Evolutionary conservation across 2,888 invertebrate genomes (phyloP), one percentile per base, ranked within the genome.

Genomic region (Biston stratarius): DNA sequence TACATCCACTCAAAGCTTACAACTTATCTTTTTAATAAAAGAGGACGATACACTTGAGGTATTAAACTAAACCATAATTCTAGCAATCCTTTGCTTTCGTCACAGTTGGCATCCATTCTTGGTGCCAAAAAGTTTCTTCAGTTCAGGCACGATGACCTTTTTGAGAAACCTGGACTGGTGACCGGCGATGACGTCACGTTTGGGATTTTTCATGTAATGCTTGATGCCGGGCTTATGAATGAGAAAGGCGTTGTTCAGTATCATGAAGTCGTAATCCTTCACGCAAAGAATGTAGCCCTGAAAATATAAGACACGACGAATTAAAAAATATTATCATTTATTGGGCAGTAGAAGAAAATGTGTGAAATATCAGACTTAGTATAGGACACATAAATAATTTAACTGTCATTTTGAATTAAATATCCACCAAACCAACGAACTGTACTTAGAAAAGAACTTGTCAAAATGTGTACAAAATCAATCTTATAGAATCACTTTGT

Each of bases 171-270:
- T 94, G 81, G 97, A 96, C 76, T 98, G 98, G 83, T 97, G 96
- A 48, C 95, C 95, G 7, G 97, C 96, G 61, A 97, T 92, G 81
- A 96, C 94, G 58, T 97, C 97, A 61, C 98, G 94, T 74, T 96
- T 96, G 33, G 96, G 93, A 84, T 98, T 97, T 84, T 96, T 97
- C 82, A 96, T 96, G 88, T 96, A 96, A 60, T 96, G 94, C 86
- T 98, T 98, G 77, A 98, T 98, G 58, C 98, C 98, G 0, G 98
- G 98, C 78, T 97, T 97, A 91, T 98, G 98, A 59, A 97, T 97
- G 67, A 98, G 94, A 89, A 98, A 98, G n/a, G 97, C 98, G 89
- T 98, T 98, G 92, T 98, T 97, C 83, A 98, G 90, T 79, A 98
- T 98, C 89, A 98, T 96, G 87, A 98, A 98, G 84, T 98, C 98